phyloP scores from a whole-genome alignment of 2,888 invertebrate genomes.

The Chesias legatella region DNA sequence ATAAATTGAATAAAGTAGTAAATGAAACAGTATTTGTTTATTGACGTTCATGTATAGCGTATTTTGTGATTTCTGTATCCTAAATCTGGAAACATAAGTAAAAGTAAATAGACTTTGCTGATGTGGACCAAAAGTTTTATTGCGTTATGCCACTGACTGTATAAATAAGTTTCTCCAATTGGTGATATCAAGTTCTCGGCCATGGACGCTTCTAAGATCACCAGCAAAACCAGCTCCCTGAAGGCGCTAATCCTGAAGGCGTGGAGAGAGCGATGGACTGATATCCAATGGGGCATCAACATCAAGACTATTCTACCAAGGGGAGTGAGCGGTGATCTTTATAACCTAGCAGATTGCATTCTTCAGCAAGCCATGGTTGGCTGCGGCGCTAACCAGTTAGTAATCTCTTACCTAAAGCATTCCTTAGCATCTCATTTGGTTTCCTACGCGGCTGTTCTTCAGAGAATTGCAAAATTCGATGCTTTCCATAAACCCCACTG shows the following conservation, averaged over 20 bases:
- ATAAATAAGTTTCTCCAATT: neutral
- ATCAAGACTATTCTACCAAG: slow-evolving; percentile 94
- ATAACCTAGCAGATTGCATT: slow-evolving; percentile 95
- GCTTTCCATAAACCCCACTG: slow-evolving; percentile 94
- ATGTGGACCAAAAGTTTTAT: neutral
- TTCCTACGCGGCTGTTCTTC: slow-evolving; percentile 93
- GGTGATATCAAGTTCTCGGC: neutral
- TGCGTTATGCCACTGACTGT: neutral
- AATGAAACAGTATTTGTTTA: too few species aligned
- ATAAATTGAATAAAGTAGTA: too few species aligned
- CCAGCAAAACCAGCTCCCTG: slow-evolving; percentile 90
- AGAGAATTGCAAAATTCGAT: slow-evolving; percentile 93
- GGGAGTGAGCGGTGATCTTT: slow-evolving; percentile 96
- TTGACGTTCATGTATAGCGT: too few species aligned
- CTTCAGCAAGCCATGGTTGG: slow-evolving; percentile 96
- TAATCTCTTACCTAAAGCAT: slow-evolving; percentile 95
- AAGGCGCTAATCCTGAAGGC: slow-evolving; percentile 91
- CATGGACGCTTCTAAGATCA: slow-evolving; percentile 89
- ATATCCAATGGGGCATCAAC: slow-evolving; percentile 97
- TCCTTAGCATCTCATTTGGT: slow-evolving; percentile 94
- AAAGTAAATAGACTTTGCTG: neutral
- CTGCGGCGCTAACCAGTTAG: slow-evolving; percentile 93
- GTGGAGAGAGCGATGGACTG: slow-evolving; percentile 97
- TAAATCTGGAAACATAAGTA: too few species aligned
- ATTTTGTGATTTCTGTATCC: too few species aligned